Evolutionary conservation across 2,888 invertebrate species (phyloP).

Genomic region (Fabriciana adippe): DNA sequence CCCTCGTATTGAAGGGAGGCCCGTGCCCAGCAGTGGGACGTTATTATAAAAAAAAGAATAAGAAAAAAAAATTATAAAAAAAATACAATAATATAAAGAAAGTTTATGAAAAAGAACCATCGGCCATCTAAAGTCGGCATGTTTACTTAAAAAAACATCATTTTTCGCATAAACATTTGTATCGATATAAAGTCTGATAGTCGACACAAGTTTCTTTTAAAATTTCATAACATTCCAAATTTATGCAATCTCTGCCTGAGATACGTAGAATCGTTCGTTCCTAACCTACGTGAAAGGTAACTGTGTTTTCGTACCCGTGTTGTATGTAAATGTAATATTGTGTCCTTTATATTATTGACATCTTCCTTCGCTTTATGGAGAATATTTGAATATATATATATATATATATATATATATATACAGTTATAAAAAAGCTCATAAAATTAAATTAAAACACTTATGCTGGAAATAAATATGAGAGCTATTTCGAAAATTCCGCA

Average conservation of each 20-base stretch:
- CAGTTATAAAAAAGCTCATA: neutral
- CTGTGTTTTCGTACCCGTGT: constrained; percentile 40
- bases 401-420: neutral
- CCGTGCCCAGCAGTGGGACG: too few species aligned
- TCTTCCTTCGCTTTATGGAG: constrained; percentile 18
- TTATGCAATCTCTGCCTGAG: constrained; percentile 27
- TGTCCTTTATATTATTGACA: constrained; percentile 40
- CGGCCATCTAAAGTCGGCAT: too few species aligned
- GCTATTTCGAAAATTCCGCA: too few species aligned
- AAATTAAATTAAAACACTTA: neutral
- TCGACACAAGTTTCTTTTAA: constrained; percentile 7
- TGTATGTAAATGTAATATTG: constrained; percentile 46
- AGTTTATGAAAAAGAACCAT: too few species aligned
- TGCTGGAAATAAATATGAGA: too few species aligned
- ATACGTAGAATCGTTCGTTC: constrained; percentile 20
- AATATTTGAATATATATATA: constrained; percentile 14
- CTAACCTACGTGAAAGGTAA: constrained; percentile 31
- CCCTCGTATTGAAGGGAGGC: too few species aligned
- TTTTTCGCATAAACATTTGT: too few species aligned
- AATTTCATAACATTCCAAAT: constrained; percentile 22
- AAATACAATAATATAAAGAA: too few species aligned
- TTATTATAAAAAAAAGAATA: too few species aligned
- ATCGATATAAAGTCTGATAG: neutral
- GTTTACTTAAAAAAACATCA: too few species aligned
- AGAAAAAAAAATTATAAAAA: too few species aligned